Conservation (phyloP, 2,797 vertebrate genomes). For the Melopsittacus undulatus region DNA sequence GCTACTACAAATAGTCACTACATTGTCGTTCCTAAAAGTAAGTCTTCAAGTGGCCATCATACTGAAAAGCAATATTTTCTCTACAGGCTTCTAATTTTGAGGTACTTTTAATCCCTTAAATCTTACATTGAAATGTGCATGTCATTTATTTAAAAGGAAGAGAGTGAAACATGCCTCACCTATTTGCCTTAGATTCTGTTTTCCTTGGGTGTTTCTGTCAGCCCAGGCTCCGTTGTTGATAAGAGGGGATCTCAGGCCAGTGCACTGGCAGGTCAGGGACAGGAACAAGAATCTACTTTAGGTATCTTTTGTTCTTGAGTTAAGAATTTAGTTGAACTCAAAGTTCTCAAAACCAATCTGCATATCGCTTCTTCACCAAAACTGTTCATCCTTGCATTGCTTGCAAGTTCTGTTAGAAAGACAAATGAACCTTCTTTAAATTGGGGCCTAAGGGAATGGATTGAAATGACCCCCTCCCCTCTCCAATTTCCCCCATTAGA, state of each 20-base stretch:
- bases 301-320: neutral
- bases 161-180: neutral
- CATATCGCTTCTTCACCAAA: neutral
- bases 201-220: neutral
- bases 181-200: neutral
- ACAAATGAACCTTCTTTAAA: slow-evolving; percentile 34
- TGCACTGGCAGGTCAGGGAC: neutral
- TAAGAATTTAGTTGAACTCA: neutral
- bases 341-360: neutral
- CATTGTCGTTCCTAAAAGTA: neutral
- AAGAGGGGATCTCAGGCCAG: neutral
- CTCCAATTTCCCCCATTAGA: slow-evolving; percentile 35
- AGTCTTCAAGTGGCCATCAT: neutral
- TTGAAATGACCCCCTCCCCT: slow-evolving; percentile 6
- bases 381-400: neutral
- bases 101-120: neutral
- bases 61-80: neutral
- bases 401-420: slow-evolving; percentile 37
- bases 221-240: neutral
- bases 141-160: neutral
- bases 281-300: neutral
- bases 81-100: neutral
- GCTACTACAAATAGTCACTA: neutral
- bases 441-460: slow-evolving; percentile 5
- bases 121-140: neutral